Percentiles rank a stretch among this genome's conserved stretches.
phyloP scores from a whole-genome alignment of 2,797 vertebrate species.

The Pseudocheirus occidentalis region DNA sequence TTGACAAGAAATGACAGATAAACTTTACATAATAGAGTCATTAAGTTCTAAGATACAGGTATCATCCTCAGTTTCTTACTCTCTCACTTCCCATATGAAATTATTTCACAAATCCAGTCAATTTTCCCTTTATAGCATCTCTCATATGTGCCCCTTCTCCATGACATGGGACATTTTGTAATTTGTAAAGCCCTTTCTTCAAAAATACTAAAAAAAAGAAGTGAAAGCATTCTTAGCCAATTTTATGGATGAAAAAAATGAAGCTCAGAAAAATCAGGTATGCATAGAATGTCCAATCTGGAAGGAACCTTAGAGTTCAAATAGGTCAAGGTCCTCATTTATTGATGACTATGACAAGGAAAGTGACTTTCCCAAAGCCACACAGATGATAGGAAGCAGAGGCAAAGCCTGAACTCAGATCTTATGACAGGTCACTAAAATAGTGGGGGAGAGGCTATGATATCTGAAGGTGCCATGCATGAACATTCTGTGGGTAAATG shows the following conservation, averaged over 20 bases:
- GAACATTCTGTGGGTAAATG: neutral
- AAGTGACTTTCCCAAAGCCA: neutral
- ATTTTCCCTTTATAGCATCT: neutral
- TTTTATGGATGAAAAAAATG: neutral
- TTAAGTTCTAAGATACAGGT: neutral
- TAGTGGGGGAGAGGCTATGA: neutral
- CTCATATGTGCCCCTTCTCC: neutral
- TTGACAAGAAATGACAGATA: neutral
- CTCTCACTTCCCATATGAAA: neutral
- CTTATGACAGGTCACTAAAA: neutral
- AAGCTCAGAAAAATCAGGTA: neutral
- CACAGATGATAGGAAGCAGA: neutral
- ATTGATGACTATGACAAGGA: neutral
- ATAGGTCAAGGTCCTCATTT: neutral
- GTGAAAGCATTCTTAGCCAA: neutral
- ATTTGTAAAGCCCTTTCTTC: neutral
- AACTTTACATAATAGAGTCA: neutral
- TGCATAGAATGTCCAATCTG: neutral
- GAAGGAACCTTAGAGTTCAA: neutral
- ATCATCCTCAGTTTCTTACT: neutral
- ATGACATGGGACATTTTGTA: neutral
- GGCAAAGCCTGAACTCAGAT: neutral
- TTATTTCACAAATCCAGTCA: neutral
- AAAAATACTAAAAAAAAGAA: neutral
- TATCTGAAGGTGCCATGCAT: neutral